These are phyloP conservation scores for Kryptolebias marmoratus DNA, from an alignment of 2,113 vertebrate genomes.

Conservation along the genomic window DNA sequence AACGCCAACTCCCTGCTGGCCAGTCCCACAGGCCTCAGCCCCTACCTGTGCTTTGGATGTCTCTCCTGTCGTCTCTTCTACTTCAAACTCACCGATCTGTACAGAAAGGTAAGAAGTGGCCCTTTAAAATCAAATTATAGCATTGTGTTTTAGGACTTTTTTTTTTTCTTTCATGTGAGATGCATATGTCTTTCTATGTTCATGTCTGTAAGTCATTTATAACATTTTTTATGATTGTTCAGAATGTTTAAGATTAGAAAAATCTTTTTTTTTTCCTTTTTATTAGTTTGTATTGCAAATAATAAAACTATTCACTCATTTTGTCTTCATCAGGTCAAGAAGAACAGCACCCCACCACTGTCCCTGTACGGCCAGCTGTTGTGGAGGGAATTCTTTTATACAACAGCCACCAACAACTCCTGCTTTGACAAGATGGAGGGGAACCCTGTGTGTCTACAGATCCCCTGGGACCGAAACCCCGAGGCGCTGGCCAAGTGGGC, in stretches of 20 bases:
- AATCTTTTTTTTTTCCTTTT: no score
- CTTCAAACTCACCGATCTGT: constrained; percentile 94
- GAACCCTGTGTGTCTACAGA: constrained; percentile 95
- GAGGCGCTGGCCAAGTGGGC: constrained; percentile 97
- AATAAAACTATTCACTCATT: no score
- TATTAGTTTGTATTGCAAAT: no score
- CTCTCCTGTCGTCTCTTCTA: constrained; percentile 95
- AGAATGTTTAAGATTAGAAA: no score
- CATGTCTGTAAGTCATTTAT: no score
- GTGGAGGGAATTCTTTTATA: constrained; percentile 98
- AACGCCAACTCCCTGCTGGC: constrained; percentile 94
- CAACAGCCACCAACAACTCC: constrained; percentile 92
- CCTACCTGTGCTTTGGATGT: constrained; percentile 95
- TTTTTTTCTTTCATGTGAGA: neutral
- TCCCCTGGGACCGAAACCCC: constrained; percentile 95
- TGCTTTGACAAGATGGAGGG: constrained; percentile 99
- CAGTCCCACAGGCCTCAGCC: constrained; percentile 93
- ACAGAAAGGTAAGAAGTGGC: constrained; percentile 86
- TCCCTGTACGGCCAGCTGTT: constrained; percentile 94
- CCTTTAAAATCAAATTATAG: no score
- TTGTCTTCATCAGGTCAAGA: constrained; percentile 85
- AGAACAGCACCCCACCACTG: constrained; percentile 90
- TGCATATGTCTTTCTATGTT: no score
- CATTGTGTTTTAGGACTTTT: neutral
- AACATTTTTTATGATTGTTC: no score